Evolutionary conservation across 2,113 vertebrate genomes (phyloP).

Genomic region (Siniperca knerii): DNA sequence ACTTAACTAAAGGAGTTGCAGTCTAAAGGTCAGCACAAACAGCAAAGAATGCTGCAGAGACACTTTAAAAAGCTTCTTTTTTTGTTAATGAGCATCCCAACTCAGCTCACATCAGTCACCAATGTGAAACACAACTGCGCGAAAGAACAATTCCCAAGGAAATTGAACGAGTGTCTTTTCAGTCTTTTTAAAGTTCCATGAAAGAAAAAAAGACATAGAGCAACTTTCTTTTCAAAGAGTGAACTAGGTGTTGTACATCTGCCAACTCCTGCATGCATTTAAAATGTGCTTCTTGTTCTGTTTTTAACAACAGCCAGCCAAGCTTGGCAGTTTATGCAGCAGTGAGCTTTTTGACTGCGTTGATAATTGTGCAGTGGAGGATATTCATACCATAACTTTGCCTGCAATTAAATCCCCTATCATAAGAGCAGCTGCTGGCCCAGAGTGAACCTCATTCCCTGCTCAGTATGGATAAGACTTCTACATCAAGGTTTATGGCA

Average conservation of each 20-base stretch:
- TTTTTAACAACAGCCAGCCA: constrained; percentile 69
- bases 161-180: constrained; percentile 35
- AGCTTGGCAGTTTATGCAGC: constrained; percentile 60
- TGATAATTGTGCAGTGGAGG: constrained; percentile 73
- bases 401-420: constrained; percentile 80
- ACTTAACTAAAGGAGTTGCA: constrained; percentile 4
- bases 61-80: constrained; percentile 36
- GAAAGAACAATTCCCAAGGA: constrained; percentile 51
- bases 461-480: constrained; percentile 72
- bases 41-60: constrained; percentile 29
- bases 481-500: constrained; percentile 69
- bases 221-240: constrained; percentile 61
- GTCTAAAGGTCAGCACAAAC: constrained; percentile 35
- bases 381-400: constrained; percentile 75
- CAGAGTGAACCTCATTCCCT: constrained; percentile 70
- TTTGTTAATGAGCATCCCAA: constrained; percentile 61
- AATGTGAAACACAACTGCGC: constrained; percentile 26
- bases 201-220: constrained; percentile 31
- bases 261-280: constrained; percentile 61
- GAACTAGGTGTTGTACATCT: constrained; percentile 62
- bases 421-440: constrained; percentile 75
- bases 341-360: constrained; percentile 61
- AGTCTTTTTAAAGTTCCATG: constrained; percentile 51
- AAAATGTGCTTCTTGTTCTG: constrained; percentile 65
- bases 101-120: constrained; percentile 55